phyloP scores from a whole-genome alignment of 2,797 vertebrate genomes.

The Sebastes hopkinsi region DNA sequence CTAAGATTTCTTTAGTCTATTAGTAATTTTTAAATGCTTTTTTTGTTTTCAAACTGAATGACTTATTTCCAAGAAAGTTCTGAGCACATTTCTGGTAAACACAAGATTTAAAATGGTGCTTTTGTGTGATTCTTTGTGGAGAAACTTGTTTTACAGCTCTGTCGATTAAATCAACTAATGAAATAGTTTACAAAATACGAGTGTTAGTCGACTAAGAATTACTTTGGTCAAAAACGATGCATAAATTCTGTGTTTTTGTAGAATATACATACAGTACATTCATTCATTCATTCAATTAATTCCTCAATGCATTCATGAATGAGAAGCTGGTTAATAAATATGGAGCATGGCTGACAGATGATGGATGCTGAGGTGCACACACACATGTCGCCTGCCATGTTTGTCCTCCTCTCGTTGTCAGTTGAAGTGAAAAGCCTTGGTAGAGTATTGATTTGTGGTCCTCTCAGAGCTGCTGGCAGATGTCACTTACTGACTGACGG shows the following conservation, averaged over 20 bases:
- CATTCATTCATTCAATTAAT: not conserved
- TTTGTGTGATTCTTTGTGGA: not conserved
- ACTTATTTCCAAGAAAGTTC: not conserved
- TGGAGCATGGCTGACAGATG: not conserved
- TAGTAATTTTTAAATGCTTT: not conserved
- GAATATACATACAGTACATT: not conserved
- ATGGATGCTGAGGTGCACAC: not conserved
- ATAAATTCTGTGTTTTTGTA: not conserved
- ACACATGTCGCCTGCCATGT: not conserved
- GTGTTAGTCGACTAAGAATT: too few relatives aligned
- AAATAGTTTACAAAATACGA: not conserved
- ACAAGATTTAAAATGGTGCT: not conserved
- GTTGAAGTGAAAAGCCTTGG: slow-evolving; percentile 2
- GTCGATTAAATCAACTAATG: not conserved
- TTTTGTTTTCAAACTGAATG: not conserved
- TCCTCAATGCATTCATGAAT: not conserved
- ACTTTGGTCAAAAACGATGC: not conserved
- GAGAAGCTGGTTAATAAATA: not conserved
- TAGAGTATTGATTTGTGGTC: slow-evolving; percentile 45
- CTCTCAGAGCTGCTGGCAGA: slow-evolving; percentile 30
- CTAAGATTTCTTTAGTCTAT: not conserved
- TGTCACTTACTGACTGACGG: slow-evolving; percentile 16
- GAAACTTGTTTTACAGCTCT: not conserved
- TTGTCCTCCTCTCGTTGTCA: not conserved
- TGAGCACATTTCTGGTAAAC: not conserved